Evolutionary conservation across 2,888 invertebrate species (phyloP), one percentile per base, ranked within the genome.

Genomic region (Malthinus flaveolus): DNA sequence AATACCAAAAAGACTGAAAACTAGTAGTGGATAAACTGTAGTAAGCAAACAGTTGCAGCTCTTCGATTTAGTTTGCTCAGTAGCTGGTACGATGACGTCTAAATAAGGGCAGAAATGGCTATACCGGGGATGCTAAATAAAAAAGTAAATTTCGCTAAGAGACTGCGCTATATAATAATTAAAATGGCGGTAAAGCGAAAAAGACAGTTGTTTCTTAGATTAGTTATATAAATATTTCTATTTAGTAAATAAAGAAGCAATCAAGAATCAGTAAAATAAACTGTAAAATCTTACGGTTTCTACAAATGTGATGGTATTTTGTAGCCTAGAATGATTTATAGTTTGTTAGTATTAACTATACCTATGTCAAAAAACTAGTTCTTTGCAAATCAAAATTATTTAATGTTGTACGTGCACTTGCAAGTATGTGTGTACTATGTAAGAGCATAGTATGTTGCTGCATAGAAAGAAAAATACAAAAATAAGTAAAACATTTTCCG

Each of bases 211-310:
- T 15, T 10, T n/a, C 9, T 9, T 10, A 32, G 39, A 34, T 32
- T 31, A 10, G 39, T 32, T 33, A 48, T 39, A 48, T 37, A 32
- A n/a, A n/a, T n/a, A n/a, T n/a, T n/a, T n/a, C n/a, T n/a, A n/a
- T n/a, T n/a, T n/a, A 45, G 37, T 36, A 53, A 9, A 53, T 54
- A 46, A 54, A 54, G 54, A 13, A 37, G 46, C 47, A 37, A 48
- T 54, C 54, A 23, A 31, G 9, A 15, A 32, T 34, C 37, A 32
- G 47, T 39, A 13, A 54, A 48, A 45, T 36, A 32, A 54, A 54
- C 54, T 48, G 54, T 54, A 54, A 54, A 54, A 54, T 54, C 54
- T 37, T 54, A 54, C 54, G 54, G 54, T 54, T 54, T 54, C 54
- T 54, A 15, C 54, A 47, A 54, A 54, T 54, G 39, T 31, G 35